A percentile compares a stretch with the other conserved stretches of the same genome.
These are phyloP conservation scores for Gallinago paraguaiae DNA, from an alignment of 2,113 vertebrate genomes.

Conservation along the genomic window DNA sequence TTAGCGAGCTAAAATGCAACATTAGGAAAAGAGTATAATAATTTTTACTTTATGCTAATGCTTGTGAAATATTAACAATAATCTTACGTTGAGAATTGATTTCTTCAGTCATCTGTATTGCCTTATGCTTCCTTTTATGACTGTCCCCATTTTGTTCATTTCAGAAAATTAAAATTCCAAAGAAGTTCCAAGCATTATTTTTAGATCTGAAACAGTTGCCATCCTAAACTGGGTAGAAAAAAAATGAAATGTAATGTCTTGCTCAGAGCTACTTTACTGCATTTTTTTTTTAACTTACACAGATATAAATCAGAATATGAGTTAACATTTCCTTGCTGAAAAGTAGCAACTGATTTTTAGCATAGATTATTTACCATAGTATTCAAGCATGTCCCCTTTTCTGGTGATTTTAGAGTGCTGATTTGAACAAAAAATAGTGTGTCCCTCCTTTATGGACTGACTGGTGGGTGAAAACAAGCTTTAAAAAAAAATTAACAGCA, in stretches of 20 bases:
- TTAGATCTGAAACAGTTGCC: neutral
- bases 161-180: neutral
- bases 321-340: neutral
- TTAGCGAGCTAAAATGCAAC: neutral
- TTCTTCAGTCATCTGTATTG: neutral
- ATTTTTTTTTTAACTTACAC: neutral
- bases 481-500: neutral
- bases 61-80: neutral
- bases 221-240: neutral
- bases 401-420: neutral
- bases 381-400: neutral
- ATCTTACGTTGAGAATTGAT: neutral
- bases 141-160: neutral
- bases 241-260: neutral
- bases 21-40: neutral
- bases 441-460: neutral
- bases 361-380: neutral
- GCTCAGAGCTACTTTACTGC: neutral
- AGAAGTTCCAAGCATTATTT: neutral
- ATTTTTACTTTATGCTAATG: neutral
- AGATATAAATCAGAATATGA: neutral
- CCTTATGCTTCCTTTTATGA: neutral
- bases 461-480: neutral
- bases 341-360: neutral
- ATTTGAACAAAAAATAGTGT: neutral